Conservation (phyloP, 2,113 vertebrate species). For the Misgurnus anguillicaudatus region DNA sequence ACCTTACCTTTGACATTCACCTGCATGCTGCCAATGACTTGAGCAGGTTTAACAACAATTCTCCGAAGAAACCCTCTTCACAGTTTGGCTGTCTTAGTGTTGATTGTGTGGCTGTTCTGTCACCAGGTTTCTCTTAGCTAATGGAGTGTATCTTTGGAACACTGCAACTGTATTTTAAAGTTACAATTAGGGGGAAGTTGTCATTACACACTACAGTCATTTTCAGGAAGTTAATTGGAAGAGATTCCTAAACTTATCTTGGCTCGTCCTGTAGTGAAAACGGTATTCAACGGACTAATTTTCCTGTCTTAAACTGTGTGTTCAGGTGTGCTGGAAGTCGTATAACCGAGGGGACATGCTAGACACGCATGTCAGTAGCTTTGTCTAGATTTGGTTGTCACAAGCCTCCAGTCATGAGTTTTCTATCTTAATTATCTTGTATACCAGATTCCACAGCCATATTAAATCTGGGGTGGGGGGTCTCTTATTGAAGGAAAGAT, state of each 20-base stretch:
- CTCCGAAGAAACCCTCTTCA: constrained; percentile 14
- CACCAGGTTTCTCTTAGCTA: constrained; percentile 20
- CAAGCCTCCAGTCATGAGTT: constrained; percentile 74
- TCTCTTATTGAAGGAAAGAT: constrained; percentile 59
- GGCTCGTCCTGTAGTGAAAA: constrained; percentile 32
- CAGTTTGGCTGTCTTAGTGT: constrained; percentile 29
- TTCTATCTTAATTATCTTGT: constrained; percentile 74
- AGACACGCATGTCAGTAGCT: constrained; percentile 9
- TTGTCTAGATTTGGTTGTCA: constrained; percentile 60
- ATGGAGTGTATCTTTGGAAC: constrained; percentile 30
- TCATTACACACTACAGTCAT: constrained; percentile 36
- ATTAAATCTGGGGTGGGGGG: constrained; percentile 72
- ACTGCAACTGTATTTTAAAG: constrained; percentile 18
- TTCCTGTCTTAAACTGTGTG: constrained; percentile 43
- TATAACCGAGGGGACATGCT: neutral
- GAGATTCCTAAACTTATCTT: constrained; percentile 40
- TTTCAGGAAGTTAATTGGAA: constrained; percentile 43
- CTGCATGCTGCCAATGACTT: constrained; percentile 11
- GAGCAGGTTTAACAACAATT: neutral
- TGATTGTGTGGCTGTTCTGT: constrained; percentile 30
- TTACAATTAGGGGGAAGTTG: constrained; percentile 28
- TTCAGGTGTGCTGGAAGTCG: constrained; percentile 45
- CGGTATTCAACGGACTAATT: constrained; percentile 24
- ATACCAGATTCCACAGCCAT: constrained; percentile 74
- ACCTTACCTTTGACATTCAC: neutral